Percentiles rank a stretch among this genome's conserved stretches.
Conservation (phyloP, 1,140 invertebrate genomes). For the Pseudomyrmex dendroicus region DNA sequence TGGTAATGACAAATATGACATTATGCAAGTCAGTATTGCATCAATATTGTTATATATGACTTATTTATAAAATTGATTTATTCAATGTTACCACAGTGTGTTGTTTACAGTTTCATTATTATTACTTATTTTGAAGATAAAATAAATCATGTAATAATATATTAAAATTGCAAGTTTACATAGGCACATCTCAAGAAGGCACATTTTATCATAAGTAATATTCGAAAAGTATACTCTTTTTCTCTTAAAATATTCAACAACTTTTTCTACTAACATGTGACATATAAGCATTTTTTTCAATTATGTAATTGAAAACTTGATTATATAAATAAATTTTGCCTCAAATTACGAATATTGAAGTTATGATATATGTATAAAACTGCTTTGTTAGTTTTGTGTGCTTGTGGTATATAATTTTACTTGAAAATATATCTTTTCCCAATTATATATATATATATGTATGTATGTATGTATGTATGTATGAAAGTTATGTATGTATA, state of each 20-base stretch:
- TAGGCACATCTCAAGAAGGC: slow-evolving; percentile 69
- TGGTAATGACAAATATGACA: slow-evolving; percentile 38
- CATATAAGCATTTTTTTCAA: not conserved
- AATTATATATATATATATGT: too few relatives aligned
- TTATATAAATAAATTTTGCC: too few relatives aligned
- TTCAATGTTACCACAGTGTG: slow-evolving; percentile 1
- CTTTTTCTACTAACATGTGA: not conserved
- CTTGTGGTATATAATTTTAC: too few relatives aligned
- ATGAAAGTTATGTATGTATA: too few relatives aligned
- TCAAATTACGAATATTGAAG: too few relatives aligned
- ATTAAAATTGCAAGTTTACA: slow-evolving; percentile 47
- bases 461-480: too few relatives aligned
- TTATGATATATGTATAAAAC: too few relatives aligned
- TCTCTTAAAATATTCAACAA: not conserved
- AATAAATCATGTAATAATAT: not conserved
- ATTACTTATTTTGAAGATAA: slow-evolving; percentile 17
- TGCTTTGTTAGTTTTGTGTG: too few relatives aligned
- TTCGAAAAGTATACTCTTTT: slow-evolving; percentile 15
- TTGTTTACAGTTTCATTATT: not conserved
- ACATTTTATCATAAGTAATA: not conserved
- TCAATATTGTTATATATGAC: slow-evolving; percentile 46
- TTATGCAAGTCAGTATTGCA: slow-evolving; percentile 74
- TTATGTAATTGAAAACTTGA: not conserved
- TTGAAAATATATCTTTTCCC: too few relatives aligned
- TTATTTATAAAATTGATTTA: not conserved